These are phyloP conservation scores for Triops cancriformis DNA, from an alignment of 1,140 invertebrate genomes.

Conservation along the genomic window DNA sequence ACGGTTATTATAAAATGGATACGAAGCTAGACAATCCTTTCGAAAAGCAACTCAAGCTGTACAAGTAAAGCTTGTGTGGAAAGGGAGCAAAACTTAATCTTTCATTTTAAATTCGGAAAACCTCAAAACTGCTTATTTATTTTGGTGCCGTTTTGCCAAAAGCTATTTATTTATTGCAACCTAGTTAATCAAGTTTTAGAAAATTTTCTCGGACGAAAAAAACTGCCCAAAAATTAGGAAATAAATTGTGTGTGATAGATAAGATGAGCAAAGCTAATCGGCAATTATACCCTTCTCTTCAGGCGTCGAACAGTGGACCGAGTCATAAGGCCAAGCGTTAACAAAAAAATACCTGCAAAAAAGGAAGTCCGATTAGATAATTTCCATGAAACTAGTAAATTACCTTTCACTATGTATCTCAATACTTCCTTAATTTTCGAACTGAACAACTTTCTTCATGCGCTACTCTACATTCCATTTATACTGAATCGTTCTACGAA, in stretches of 20 bases:
- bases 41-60: neutral
- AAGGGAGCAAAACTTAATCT: neutral
- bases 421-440: too few relatives aligned
- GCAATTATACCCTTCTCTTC: neutral
- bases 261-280: neutral
- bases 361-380: slow-evolving; percentile 14
- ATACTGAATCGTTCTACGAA: too few relatives aligned
- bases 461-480: too few relatives aligned
- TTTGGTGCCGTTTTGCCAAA: neutral
- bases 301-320: slow-evolving; percentile 7
- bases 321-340: slow-evolving; percentile 9
- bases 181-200: neutral
- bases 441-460: too few relatives aligned
- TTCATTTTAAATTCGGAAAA: neutral
- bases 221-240: neutral
- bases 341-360: slow-evolving; percentile 2
- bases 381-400: too few relatives aligned
- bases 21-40: neutral
- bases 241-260: slow-evolving; percentile 1
- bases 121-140: too few relatives aligned
- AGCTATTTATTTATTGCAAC: neutral
- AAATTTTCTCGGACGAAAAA: neutral
- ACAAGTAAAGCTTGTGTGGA: neutral
- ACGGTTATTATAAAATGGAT: neutral
- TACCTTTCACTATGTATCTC: too few relatives aligned